Evolutionary conservation across 2,797 vertebrate genomes (phyloP).

Genomic region (Tadarida brasiliensis): DNA sequence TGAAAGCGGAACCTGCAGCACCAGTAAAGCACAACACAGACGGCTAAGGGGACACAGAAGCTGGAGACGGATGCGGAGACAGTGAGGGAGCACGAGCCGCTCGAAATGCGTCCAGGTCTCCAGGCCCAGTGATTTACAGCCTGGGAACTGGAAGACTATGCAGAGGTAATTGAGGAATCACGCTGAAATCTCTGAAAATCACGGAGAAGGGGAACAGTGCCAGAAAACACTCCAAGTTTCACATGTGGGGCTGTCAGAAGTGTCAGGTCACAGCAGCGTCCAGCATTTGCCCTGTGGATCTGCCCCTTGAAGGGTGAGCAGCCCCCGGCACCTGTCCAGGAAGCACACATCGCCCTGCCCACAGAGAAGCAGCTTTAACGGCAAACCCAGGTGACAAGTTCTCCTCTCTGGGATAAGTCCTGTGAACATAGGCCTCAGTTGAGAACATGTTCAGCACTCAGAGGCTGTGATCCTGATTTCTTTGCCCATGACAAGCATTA

Average conservation of each 20-base stretch:
- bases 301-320: neutral
- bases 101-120: conserved; percentile 10
- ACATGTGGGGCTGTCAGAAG: neutral
- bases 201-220: neutral
- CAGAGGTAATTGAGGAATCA: conserved; percentile 51
- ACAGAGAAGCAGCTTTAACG: neutral
- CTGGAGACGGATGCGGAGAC: neutral
- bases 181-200: conserved; percentile 4
- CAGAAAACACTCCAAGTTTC: neutral
- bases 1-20: neutral
- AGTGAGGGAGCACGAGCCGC: neutral
- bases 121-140: neutral
- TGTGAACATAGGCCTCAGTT: neutral
- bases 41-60: neutral
- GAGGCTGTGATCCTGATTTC: neutral
- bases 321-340: neutral
- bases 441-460: neutral
- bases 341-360: neutral
- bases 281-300: neutral
- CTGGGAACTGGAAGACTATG: neutral
- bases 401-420: neutral
- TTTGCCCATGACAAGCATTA: neutral
- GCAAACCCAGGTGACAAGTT: neutral
- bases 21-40: neutral
- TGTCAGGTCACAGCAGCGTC: neutral